Base-by-base conservation (phyloP, 2,888 invertebrate genomes). In the Cheilosia scutellata region DNA sequence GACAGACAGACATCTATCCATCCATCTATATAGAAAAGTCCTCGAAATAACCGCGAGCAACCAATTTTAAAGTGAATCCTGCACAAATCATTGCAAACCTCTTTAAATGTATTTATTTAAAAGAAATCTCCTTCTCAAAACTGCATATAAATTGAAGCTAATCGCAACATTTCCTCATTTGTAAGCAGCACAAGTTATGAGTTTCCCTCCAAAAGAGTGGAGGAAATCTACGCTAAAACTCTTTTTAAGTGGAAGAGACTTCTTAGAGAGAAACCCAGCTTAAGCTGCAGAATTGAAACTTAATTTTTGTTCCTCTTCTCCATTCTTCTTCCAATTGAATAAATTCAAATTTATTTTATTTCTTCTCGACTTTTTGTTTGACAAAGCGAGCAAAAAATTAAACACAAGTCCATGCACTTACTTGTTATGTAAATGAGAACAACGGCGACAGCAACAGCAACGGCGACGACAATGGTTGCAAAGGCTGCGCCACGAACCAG, bases 401-500 rank as follows among this genome's bases (percentile, higher is more conserved):
- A 40, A 57, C 53, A 60, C 65, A 72, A 82, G 76, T 72, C 60
- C 75, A 25, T 80, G 79, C 75, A 82, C 82, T 86, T 76, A 76
- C 76, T 82, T 82, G 80, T 86, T 86, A 86, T 86, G 86, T 71
- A 86, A 82, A 86, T 82, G 68, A 62, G 62, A 76, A 84, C 80
- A 71, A 65, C 68, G 49, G 79, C 79, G 83, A 83, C 83, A 79
- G 62, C 72, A 68, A 63, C 27, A 68, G 42, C n/a, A 16, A n/a
- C n/a, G 33, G 33, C 40, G 29, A 74, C 40, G 40, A 11, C 55
- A 27, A 33, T 55, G 5, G 9, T 5, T 13, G 20, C 3, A 31
- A 58, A 65, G 40, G 47, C 66, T 37, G 44, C 71, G 55, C 66
- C 33, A 72, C 60, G 31, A 65, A 44, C 51, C 31, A 42, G 51